Evolutionary conservation across 2,888 invertebrate species (phyloP), one percentile per base, ranked within the genome.

Genomic region (Psylliodes chrysocephalus): DNA sequence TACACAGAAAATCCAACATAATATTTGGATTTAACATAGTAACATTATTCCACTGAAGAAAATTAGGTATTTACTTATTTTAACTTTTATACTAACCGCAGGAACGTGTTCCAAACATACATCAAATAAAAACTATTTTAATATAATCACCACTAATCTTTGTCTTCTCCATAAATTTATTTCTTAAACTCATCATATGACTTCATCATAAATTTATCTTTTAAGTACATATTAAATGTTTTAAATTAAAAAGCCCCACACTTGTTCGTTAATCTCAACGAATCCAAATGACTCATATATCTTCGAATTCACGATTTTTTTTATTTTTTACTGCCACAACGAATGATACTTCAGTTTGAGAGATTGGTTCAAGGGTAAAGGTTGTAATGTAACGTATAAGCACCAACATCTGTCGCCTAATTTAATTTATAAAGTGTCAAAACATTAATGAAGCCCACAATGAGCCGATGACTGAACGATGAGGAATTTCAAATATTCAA

Each of bases 321-420:
- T 35, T 49, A 25, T 10, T 14, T 49, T 59, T 40, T 12, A 40
- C 17, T 17, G 25, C 59, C 59, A 59, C 51, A 59, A 59, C 59
- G 40, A 59, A 49, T 51, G 25, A 55, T 44, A 38, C 44, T 10
- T 25, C 18, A 14, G 55, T 40, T 40, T 40, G 28, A 35, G 19
- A 54, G 46, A 60, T 60, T 53, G 44, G 61, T 28, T 40, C 49
- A 55, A 59, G 61, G 49, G 61, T 40, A 61, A 49, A 55, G 35
- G 60, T 60, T 61, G 33, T 49, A 30, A 46, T 44, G 30, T 54
- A 49, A 61, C 25, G 55, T 30, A 54, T 55, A 55, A 54, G 38
- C 17, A 54, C 30, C 28, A 53, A 47, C 61, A 61, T 55, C 61
- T 61, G 61, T 55, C 54, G 49, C 19, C 22, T 59, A 59, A 59